These are phyloP conservation scores for Gastrophysa polygoni DNA, from an alignment of 2,888 invertebrate genomes.

Conservation along the genomic window DNA sequence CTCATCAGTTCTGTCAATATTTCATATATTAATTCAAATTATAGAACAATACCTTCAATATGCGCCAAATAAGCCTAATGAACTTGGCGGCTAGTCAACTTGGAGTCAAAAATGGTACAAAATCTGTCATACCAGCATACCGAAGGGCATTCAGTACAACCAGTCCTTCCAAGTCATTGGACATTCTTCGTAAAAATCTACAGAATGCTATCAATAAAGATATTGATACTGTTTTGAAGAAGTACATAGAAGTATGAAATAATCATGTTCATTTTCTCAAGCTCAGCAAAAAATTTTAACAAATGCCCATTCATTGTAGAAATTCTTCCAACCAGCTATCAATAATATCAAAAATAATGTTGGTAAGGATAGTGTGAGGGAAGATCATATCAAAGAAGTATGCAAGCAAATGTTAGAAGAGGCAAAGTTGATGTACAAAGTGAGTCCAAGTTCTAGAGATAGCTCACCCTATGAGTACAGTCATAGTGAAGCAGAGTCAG, in stretches of 20 bases:
- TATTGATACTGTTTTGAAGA: conserved; percentile 76
- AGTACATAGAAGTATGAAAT: conserved; percentile 71
- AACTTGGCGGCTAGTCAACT: conserved; percentile 70
- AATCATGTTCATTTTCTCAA: background rate
- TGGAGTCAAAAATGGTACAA: conserved; percentile 64
- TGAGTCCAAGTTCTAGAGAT: conserved; percentile 59
- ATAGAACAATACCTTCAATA: conserved; percentile 66
- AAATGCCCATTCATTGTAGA: conserved; percentile 57
- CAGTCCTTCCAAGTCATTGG: conserved; percentile 64
- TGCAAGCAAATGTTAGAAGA: conserved; percentile 82
- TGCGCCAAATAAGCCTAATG: conserved; percentile 74
- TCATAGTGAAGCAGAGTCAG: conserved; percentile 61
- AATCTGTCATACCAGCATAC: conserved; percentile 49
- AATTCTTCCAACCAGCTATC: conserved; percentile 80
- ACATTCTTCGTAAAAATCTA: conserved; percentile 75
- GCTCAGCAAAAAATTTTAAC: background rate
- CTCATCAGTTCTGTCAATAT: background rate
- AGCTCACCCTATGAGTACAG: conserved; percentile 63
- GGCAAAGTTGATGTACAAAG: conserved; percentile 72
- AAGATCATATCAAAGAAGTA: conserved; percentile 76
- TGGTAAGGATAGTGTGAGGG: conserved; percentile 75
- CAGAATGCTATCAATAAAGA: conserved; percentile 80
- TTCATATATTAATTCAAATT: conserved; percentile 23
- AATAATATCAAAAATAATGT: conserved; percentile 77
- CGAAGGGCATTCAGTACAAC: conserved; percentile 61